Evolutionary conservation across 2,113 vertebrate genomes (phyloP), one percentile per base, ranked within the genome.

Genomic region (Triplophysa siluroides): DNA sequence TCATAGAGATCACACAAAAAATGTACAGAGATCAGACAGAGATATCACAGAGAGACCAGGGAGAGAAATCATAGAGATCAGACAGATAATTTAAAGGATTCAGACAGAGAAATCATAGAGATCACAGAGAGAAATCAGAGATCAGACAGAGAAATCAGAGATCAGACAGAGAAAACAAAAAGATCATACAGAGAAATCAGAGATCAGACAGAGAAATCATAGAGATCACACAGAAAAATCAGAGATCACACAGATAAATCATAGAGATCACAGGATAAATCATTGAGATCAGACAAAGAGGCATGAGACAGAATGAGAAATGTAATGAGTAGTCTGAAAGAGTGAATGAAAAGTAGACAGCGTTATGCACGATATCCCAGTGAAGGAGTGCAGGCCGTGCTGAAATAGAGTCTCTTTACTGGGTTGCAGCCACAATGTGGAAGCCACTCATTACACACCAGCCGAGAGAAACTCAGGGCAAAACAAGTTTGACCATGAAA

Each of bases 381-480:
- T 65, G 64, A 78, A 58, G 67, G 79, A 88, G 89, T 86, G 85
- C 91, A 91, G 88, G 90, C 86, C 86, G 89, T 83, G 88, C 89
- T 85, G 90, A 93, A 93, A 90, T 90, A 92, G 91, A 89, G 33
- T 38, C 90, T 90, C 85, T 93, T 91, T 91, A 91, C 86, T 81
- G 84, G 88, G 86, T 89, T 89, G 85, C 69, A 82, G 89, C 90
- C 90, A 89, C 90, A 91, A 85, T 86, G 87, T 91, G 93, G 92
- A 93, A 92, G 92, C 92, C 89, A 93, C 91, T 92, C 90, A 93
- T 93, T 93, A 92, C 81, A 75, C 24, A 50, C 85, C 74, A 81
- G 78, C 82, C 90, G 89, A 85, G 86, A 87, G 89, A 91, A 88
- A 88, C 88, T 90, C 87, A 87, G 89, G 79, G 88, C 88, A 87